A percentile compares a stretch with the other conserved stretches of the same genome.
phyloP scores from a whole-genome alignment of 2,888 invertebrate genomes.

The Torymus texanus region DNA sequence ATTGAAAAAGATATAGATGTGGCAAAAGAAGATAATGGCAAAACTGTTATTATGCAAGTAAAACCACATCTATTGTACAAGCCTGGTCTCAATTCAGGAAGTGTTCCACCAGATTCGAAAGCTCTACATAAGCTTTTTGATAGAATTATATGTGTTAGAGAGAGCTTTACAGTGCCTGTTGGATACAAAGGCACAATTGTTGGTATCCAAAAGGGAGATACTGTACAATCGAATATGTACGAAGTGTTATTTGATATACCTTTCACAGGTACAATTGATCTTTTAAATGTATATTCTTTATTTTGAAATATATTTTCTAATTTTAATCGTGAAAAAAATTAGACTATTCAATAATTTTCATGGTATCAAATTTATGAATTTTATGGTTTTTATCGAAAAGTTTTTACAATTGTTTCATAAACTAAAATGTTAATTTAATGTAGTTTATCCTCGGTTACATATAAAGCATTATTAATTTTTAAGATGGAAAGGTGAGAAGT shows the following conservation, averaged over 20 bases:
- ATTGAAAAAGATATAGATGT: conserved; percentile 77
- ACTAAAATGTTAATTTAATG: no score
- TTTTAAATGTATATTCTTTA: no score
- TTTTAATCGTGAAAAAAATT: no score
- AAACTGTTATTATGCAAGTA: conserved; percentile 83
- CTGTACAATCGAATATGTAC: conserved; percentile 79
- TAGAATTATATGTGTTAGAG: conserved; percentile 87
- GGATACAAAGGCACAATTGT: conserved; percentile 91
- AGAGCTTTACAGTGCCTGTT: conserved; percentile 86
- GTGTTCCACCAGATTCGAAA: conserved; percentile 81
- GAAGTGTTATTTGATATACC: conserved; percentile 89
- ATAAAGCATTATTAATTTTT: no score
- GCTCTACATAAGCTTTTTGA: conserved; percentile 85
- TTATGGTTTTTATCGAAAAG: no score
- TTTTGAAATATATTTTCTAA: no score
- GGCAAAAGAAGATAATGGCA: conserved; percentile 66
- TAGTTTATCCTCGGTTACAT: no score
- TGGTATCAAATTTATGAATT: no score
- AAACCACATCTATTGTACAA: conserved; percentile 87
- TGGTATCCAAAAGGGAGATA: conserved; percentile 79
- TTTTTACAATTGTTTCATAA: no score
- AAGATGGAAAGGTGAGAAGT: no score
- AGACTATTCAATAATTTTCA: no score
- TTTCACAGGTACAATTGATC: conserved; percentile 76
- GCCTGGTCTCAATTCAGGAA: conserved; percentile 78